Percentiles rank a stretch among this genome's conserved stretches.
phyloP scores from a whole-genome alignment of 1,140 invertebrate species.

The Euglossa dilemma region DNA sequence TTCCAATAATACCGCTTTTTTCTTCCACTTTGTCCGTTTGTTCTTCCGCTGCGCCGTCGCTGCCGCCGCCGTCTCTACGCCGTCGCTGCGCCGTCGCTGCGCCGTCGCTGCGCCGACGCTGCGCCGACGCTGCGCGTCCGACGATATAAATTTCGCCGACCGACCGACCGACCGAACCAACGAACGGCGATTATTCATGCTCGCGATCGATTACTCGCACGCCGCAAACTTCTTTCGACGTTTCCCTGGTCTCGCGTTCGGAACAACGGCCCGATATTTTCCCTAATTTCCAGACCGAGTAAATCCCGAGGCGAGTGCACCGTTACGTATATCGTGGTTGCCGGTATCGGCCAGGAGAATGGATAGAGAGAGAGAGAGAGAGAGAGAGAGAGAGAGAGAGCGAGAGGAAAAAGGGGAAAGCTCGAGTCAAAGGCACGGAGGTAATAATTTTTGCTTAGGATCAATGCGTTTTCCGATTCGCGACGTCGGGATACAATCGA shows the following conservation, averaged over 20 bases:
- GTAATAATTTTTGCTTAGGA: slow-evolving; percentile 57
- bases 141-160: neutral
- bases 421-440: neutral
- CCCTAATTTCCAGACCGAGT: neutral
- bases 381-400: too few species aligned
- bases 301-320: too few species aligned
- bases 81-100: too few species aligned
- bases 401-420: slow-evolving; percentile 1
- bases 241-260: neutral
- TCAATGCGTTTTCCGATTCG: slow-evolving; percentile 49
- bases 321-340: too few species aligned
- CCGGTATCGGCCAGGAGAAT: too few species aligned
- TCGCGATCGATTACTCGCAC: neutral
- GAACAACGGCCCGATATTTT: neutral
- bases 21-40: slow-evolving; percentile 12
- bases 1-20: slow-evolving; percentile 46
- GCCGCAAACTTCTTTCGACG: too few species aligned
- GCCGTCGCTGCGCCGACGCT: too few species aligned
- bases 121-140: too few species aligned
- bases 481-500: slow-evolving; percentile 64
- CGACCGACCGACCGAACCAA: too few species aligned
- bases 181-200: slow-evolving; percentile 16
- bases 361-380: too few species aligned
- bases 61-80: too few species aligned
- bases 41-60: neutral